Evolutionary conservation across 2,113 vertebrate species (phyloP), one percentile per base, ranked within the genome.

Genomic region (Turdus rufiventris): DNA sequence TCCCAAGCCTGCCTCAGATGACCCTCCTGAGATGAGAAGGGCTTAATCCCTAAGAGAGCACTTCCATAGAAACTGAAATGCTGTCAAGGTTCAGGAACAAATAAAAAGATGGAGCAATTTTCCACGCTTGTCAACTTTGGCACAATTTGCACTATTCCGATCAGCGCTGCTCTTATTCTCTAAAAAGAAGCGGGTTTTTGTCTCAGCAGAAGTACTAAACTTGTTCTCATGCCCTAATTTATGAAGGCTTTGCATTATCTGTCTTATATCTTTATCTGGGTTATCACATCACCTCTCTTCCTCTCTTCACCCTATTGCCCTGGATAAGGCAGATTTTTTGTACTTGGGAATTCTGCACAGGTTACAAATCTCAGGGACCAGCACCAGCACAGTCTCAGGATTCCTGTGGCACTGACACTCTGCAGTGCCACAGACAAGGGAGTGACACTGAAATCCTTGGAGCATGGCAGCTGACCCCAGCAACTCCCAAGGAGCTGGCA

Each of bases 101-200:
- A 94, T 58, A 82, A 85, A 74, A 92, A n/a, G 38, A 82, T 53
- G 14, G 4, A 91, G 73, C 71, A 51, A 93, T 91, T 94, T 96
- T 96, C 94, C 85, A 9, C 29, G 42, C 92, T 92, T 95, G 91
- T 95, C 86, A 92, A 1, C 61, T 95, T 96, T 94, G 92, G 82
- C 93, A 94, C 91, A 79, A 48, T 66, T 68, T 56, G 33, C n/a
- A 43, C 38, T 93, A 6, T 95, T 95, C 88, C 9, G 0, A 74
- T 78, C 79, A 84, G 25, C 2, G 10, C 72, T 84, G 72, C 29
- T 94, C 50, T 62, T 66, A 40, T 66, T 83, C 75, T 83, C 75
- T 48, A 70, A 85, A 85, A 85, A 62, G 23, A 82, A 83, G 28
- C 18, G 16, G 0, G 0, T 1, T 57, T 81, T 76, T 75, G 61